Evolutionary conservation across 2,113 vertebrate species (phyloP).

Genomic region (Pomatostomus ruficeps): DNA sequence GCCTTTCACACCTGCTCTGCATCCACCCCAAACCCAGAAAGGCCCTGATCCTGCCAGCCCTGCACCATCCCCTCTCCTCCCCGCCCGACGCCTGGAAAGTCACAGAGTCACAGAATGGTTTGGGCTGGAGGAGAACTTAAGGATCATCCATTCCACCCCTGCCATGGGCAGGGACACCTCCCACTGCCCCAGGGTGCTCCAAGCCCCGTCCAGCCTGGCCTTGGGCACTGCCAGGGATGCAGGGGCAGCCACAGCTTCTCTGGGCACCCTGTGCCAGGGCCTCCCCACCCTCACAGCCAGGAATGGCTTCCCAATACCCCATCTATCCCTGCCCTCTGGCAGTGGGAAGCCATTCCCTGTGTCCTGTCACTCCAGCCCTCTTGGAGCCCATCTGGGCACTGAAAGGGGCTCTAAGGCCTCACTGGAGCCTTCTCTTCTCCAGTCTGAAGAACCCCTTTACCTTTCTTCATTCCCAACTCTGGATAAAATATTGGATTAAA

Average conservation of each 20-base stretch:
- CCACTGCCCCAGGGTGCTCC: fast-evolving
- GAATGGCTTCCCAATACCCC: neutral
- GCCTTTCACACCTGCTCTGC: neutral
- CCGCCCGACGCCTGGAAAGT: fast-evolving
- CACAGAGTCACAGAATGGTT: neutral
- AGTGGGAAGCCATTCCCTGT: neutral
- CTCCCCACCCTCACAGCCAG: fast-evolving
- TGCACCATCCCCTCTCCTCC: neutral
- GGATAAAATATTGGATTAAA: neutral
- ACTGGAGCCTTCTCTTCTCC: neutral
- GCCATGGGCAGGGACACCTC: neutral
- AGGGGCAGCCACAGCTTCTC: neutral
- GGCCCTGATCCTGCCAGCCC: neutral
- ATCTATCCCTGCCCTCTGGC: neutral
- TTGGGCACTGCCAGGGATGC: neutral
- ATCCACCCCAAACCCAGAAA: neutral
- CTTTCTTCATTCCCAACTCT: neutral
- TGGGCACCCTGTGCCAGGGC: neutral
- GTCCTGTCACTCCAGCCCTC: neutral
- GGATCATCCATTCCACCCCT: neutral
- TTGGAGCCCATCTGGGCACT: neutral
- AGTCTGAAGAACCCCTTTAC: neutral
- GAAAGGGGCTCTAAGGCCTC: neutral
- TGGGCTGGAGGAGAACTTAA: neutral
- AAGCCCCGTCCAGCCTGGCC: fast-evolving